These are phyloP conservation scores for Athalia cordata DNA, from an alignment of 2,888 invertebrate species.

Conservation along the genomic window DNA sequence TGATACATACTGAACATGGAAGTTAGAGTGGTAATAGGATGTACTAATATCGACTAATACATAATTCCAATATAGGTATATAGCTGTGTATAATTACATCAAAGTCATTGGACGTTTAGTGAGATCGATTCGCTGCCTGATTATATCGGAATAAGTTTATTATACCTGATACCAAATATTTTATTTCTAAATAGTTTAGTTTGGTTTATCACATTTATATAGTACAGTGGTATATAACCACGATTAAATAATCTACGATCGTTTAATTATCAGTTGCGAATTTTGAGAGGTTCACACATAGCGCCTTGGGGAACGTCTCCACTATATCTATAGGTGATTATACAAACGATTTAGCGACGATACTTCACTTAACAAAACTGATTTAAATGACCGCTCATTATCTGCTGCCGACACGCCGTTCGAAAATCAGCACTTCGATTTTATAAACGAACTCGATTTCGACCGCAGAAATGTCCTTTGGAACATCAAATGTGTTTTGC, in stretches of 20 bases:
- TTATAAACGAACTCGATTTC: too few species aligned
- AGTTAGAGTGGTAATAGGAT: too few species aligned
- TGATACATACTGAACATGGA: too few species aligned
- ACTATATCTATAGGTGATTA: slow-evolving; percentile 8
- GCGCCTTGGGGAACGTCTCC: slow-evolving; percentile 23
- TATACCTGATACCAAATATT: slow-evolving; percentile 6
- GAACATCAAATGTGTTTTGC: too few species aligned
- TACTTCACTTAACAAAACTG: neutral
- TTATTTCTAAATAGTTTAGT: slow-evolving; percentile 10
- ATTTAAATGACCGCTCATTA: slow-evolving; percentile 9
- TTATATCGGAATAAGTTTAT: neutral
- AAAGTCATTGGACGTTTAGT: neutral
- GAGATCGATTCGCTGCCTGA: neutral
- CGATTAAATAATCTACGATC: slow-evolving; percentile 37
- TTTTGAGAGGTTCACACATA: slow-evolving; percentile 14
- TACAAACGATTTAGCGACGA: too few species aligned
- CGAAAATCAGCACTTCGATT: neutral
- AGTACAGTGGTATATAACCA: neutral
- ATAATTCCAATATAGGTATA: slow-evolving; percentile 14
- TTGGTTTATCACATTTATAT: slow-evolving; percentile 7
- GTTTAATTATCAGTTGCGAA: slow-evolving; percentile 41
- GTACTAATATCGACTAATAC: too few species aligned
- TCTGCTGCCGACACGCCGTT: neutral
- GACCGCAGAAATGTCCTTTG: too few species aligned
- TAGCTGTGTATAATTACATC: neutral